A percentile compares a stretch with the other conserved stretches of the same genome.
phyloP scores from a whole-genome alignment of 2,888 invertebrate genomes.

The Ornithoptera alexandrae region DNA sequence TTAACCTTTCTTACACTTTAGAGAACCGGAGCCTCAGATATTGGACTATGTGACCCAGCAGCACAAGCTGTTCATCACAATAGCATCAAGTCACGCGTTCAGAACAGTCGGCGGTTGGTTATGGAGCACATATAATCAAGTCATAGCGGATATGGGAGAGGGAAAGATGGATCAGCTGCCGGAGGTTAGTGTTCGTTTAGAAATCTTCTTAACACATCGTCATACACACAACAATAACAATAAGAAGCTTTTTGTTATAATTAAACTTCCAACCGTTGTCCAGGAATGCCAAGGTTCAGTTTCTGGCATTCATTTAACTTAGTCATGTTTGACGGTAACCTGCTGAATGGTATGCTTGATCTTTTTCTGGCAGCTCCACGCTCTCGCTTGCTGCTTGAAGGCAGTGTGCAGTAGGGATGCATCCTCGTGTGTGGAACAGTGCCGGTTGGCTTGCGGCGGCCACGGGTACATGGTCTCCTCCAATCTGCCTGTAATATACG shows the following conservation, averaged over 20 bases:
- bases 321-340: no score
- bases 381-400: slow-evolving; percentile 93
- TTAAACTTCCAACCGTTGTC: no score
- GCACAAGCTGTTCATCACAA: slow-evolving; percentile 82
- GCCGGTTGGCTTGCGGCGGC: slow-evolving; percentile 94
- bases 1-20: slow-evolving; percentile 33
- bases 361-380: slow-evolving; percentile 85
- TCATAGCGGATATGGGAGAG: slow-evolving; percentile 86
- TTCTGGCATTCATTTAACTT: no score
- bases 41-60: slow-evolving; percentile 93
- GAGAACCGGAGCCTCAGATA: slow-evolving; percentile 81
- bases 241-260: no score
- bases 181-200: slow-evolving; percentile 79
- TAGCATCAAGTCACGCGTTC: slow-evolving; percentile 90
- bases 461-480: slow-evolving; percentile 95
- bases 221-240: no score
- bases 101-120: slow-evolving; percentile 85
- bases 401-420: slow-evolving; percentile 90
- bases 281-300: no score
- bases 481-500: slow-evolving; percentile 91
- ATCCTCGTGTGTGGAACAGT: slow-evolving; percentile 86
- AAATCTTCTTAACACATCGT: neutral
- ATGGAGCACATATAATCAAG: slow-evolving; percentile 89
- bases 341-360: no score
- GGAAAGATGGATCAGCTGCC: slow-evolving; percentile 91